phyloP scores from a whole-genome alignment of 2,888 invertebrate genomes.

The Suillia variegata region DNA sequence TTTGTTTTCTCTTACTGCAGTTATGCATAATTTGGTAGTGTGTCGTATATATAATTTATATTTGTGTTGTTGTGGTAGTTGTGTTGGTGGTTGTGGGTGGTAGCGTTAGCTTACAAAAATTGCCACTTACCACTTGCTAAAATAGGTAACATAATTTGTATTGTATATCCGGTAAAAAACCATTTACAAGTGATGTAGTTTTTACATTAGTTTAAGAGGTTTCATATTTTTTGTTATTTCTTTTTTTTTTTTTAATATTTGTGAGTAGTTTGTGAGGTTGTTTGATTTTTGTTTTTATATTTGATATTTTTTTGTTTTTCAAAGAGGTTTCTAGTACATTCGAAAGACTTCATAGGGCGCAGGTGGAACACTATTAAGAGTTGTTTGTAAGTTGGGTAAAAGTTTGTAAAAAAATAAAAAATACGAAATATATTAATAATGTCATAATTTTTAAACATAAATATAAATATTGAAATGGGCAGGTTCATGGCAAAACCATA shows the following conservation, averaged over 20 bases:
- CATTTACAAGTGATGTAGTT: constrained; percentile 8
- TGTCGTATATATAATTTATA: constrained; percentile 5
- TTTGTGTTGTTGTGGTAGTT: not conserved
- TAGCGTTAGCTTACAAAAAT: constrained; percentile 24
- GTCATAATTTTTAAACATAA: not conserved
- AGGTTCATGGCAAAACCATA: too few relatives aligned
- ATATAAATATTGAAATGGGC: not conserved
- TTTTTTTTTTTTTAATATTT: constrained; percentile 3
- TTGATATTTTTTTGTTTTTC: constrained; percentile 15
- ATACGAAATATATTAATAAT: constrained; percentile 1
- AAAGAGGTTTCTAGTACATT: constrained; percentile 50
- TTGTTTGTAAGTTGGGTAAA: constrained; percentile 7
- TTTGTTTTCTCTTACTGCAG: not conserved
- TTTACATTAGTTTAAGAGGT: constrained; percentile 20
- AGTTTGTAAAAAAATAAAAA: constrained; percentile 6
- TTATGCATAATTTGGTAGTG: constrained; percentile 4
- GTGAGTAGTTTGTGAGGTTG: constrained; percentile 11
- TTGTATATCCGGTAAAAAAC: constrained; percentile 13
- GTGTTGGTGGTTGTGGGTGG: not conserved
- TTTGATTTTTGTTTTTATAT: constrained; percentile 18
- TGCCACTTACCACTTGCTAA: constrained; percentile 48
- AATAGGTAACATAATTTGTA: constrained; percentile 15
- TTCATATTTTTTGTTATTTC: constrained; percentile 13
- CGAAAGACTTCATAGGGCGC: constrained; percentile 63
- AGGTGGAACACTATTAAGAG: constrained; percentile 58